A percentile compares a stretch with the other conserved stretches of the same genome.
Evolutionary conservation across 2,888 invertebrate species (phyloP).

Genomic region (Teleogryllus oceanicus): DNA sequence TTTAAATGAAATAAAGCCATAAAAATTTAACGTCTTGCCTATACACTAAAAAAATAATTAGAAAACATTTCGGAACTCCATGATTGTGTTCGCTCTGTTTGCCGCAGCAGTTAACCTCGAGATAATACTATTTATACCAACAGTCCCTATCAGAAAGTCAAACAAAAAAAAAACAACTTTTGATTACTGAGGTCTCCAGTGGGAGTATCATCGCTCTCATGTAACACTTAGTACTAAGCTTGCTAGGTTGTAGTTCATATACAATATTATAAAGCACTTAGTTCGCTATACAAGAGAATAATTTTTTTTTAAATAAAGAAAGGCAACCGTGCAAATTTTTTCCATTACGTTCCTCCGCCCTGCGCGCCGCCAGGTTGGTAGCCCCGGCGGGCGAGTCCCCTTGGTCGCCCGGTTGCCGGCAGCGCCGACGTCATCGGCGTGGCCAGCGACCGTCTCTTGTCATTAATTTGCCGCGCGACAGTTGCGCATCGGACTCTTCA

Average conservation of each 20-base stretch:
- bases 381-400: background rate
- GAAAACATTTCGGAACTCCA: too few relatives aligned
- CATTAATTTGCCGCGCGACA: slow-evolving; percentile 3
- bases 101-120: too few relatives aligned
- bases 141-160: background rate
- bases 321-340: too few relatives aligned
- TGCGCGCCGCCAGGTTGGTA: background rate
- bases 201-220: too few relatives aligned
- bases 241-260: too few relatives aligned
- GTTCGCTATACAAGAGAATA: background rate
- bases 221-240: too few relatives aligned
- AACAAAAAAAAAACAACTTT: background rate
- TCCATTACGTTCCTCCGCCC: too few relatives aligned
- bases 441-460: background rate
- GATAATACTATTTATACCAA: too few relatives aligned
- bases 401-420: background rate
- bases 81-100: too few relatives aligned
- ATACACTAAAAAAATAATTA: too few relatives aligned
- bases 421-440: background rate
- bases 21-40: too few relatives aligned
- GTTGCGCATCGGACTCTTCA: background rate
- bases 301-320: background rate
- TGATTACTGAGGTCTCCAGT: background rate
- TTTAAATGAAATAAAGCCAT: too few relatives aligned
- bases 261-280: background rate